Base-by-base conservation (phyloP, 2,797 vertebrate genomes). In the Botia kubotai region DNA sequence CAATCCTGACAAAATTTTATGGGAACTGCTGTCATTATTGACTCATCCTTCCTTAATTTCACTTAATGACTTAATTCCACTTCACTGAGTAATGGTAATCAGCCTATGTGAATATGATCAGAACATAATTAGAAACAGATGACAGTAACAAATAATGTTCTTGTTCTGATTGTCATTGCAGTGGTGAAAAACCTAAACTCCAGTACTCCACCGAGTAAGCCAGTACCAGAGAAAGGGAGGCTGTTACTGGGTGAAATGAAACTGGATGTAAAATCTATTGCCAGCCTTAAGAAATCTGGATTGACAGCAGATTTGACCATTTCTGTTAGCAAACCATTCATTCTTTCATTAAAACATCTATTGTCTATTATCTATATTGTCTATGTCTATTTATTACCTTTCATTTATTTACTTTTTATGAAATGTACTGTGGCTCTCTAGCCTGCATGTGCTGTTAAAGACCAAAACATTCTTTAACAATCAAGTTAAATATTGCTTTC, bases 191-290 rank as follows among this genome's bases (percentile, higher is more conserved):
- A 72, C 73, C 70, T 85, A 21, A 75, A 33, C 68, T 79, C 58
- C 72, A 46, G 65, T 39, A 8, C 57, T 75, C 52, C 80, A n/a
- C 23, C 1, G 29, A 83, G 70, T 62, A 87, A 72, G 52, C 79
- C 79, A 3, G 83, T 63, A 75, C 83, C 83, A 75, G 86, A 87
- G 36, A 75, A 88, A 69, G 86, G 86, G 78, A 90, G 83, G 77
- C 92, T 91, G n/a, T 89, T 90, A 16, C 84, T 90, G 0, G 84
- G 87, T 1, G 87, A 94, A 81, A 93, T 93, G 86, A 91, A 88
- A 62, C 84, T 90, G 0, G 85, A 94, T 83, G 91, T 93, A 85
- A 91, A 88, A 62, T 84, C 90, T 78, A 90, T 93, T 72, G 86
- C 86, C 4, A 88, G 90, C 13, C 53, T 94, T 69, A 95, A 90